These are phyloP conservation scores for Nasua narica DNA, from an alignment of 2,797 vertebrate species.

Conservation along the genomic window DNA sequence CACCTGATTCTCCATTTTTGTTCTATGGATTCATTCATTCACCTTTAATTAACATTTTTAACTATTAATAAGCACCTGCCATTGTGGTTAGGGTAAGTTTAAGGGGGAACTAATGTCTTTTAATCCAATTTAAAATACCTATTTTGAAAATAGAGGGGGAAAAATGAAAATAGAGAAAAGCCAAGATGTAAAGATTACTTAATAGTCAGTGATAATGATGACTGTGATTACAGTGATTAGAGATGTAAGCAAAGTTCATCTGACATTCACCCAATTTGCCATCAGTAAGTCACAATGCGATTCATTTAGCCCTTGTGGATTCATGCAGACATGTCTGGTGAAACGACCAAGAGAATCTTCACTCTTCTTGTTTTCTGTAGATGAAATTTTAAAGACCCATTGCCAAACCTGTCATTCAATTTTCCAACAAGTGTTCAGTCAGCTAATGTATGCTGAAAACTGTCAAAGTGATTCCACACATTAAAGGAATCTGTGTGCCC, in stretches of 20 bases:
- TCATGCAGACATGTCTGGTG: neutral
- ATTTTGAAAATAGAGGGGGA: neutral
- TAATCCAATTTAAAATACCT: neutral
- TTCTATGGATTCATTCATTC: neutral
- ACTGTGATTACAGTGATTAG: too few relatives aligned
- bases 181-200: neutral
- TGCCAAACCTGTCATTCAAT: slow-evolving; percentile 60
- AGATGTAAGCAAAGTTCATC: neutral
- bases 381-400: slow-evolving; percentile 42
- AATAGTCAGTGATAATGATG: neutral
- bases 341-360: slow-evolving; percentile 20
- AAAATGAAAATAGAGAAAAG: neutral
- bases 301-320: neutral
- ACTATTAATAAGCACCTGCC: neutral
- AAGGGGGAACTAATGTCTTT: neutral
- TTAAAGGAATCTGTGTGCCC: neutral
- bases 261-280: neutral
- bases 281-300: neutral
- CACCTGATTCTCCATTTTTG: neutral
- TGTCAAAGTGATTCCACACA: slow-evolving; percentile 40
- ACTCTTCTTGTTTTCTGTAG: slow-evolving; percentile 33
- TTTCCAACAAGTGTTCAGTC: slow-evolving; percentile 43
- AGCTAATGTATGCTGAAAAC: slow-evolving; percentile 57
- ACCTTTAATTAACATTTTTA: slow-evolving; percentile 28
- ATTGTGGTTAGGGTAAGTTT: neutral